phyloP scores from a whole-genome alignment of 2,113 vertebrate genomes.

The Varanus komodoensis region DNA sequence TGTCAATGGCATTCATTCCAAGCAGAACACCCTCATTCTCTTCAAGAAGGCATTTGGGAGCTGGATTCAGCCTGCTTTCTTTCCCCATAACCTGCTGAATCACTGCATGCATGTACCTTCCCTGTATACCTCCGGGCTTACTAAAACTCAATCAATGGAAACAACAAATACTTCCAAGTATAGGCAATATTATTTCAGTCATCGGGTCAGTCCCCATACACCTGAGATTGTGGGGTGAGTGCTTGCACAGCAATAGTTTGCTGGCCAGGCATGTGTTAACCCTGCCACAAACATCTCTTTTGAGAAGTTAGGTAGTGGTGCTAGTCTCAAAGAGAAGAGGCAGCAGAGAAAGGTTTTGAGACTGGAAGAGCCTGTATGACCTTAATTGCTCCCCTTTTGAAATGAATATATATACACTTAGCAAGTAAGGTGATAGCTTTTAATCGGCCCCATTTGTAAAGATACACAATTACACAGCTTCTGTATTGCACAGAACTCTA shows the following conservation, averaged over 20 bases:
- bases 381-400: slow-evolving; percentile 17
- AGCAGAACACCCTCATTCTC: slow-evolving; percentile 17
- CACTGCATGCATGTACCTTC: background rate
- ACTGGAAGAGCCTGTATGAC: background rate
- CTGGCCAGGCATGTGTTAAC: background rate
- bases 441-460: slow-evolving; percentile 12
- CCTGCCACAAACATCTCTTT: background rate
- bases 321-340: background rate
- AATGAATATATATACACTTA: slow-evolving; percentile 6
- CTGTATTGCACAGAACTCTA: background rate
- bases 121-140: background rate
- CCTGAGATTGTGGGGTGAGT: background rate
- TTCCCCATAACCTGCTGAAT: background rate
- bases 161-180: background rate
- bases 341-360: slow-evolving; percentile 1
- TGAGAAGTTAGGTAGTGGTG: background rate
- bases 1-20: background rate
- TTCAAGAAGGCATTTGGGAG: background rate
- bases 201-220: background rate
- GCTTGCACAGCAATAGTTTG: background rate
- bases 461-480: background rate
- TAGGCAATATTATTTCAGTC: background rate
- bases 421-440: slow-evolving; percentile 5
- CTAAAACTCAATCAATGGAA: background rate
- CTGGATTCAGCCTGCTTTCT: background rate